Evolutionary conservation across 2,888 invertebrate species (phyloP), one percentile per base, ranked within the genome.

Genomic region (Drosophila fungiperda): DNA sequence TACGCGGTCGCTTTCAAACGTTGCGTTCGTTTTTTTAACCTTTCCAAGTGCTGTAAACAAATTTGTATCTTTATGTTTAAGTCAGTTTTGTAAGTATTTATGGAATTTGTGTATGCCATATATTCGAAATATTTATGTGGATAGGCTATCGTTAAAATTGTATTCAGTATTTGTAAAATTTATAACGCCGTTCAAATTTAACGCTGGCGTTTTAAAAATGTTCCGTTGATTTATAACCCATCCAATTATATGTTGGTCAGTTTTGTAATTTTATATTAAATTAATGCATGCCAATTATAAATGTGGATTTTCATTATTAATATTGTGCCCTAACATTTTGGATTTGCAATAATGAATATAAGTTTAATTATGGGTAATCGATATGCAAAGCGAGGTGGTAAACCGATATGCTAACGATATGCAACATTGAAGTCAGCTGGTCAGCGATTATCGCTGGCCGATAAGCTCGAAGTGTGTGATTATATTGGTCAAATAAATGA

Each of bases 1-100:
- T 50, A 49, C 73, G 76, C 62, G 36, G 74, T 68, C 60, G 71
- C 66, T 62, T 59, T 58, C 57, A 59, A 57, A 32, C 32, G 9
- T 42, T 20, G 40, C 40, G 42, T 52, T 68, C 23, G 17, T 35
- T 66, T 40, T 67, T 67, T 67, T 50, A 53, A 29, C 17, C 38
- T 35, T 15, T 54, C 17, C 42, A 17, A 26, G 59, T 54, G 32
- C 35, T 45, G 58, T 54, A 15, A 40, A 49, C 17, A 29, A 52
- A 42, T 59, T 63, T 54, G 54, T 53, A 55, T 50, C 61, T 72
- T 68, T 70, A 78, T 66, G 65, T 62, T 65, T 72, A 66, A 78
- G 67, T 73, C 42, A 52, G 23, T 49, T 60, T 38, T 60, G 66
- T 52, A 54, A 59, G 45, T 54, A 12, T 59, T 48, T 64, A 40